A percentile compares a stretch with the other conserved stretches of the same genome.
Conservation (phyloP, 37 sponge, comb jelly and placozoan genomes). For the Haliclona indistincta region DNA sequence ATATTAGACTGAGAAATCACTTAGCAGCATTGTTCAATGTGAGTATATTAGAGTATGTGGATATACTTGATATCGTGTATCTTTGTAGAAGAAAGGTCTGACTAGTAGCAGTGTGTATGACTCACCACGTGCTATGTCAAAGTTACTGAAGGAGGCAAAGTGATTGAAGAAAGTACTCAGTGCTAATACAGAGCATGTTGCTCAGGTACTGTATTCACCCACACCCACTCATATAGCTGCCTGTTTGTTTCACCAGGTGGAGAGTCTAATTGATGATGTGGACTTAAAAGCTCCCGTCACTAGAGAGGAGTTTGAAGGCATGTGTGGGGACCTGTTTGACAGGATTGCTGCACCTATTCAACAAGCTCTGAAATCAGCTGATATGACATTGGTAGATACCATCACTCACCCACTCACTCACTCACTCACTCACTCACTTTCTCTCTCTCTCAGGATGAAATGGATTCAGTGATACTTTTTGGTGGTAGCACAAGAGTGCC, state of each 20-base stretch:
- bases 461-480: slow-evolving; percentile 83
- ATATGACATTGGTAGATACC: slow-evolving; percentile 71
- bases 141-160: slow-evolving; percentile 94
- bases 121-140: slow-evolving; percentile 95
- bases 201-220: no score
- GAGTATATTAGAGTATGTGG: neutral
- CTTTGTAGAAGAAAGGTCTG: slow-evolving; percentile 49
- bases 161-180: slow-evolving; percentile 92
- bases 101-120: slow-evolving; percentile 63
- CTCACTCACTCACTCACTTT: no score
- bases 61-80: neutral
- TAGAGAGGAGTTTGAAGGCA: slow-evolving; percentile 80
- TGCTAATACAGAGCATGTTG: slow-evolving; percentile 85
- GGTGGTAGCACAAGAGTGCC: slow-evolving; percentile 96
- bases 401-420: no score
- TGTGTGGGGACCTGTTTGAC: slow-evolving; percentile 85
- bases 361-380: slow-evolving; percentile 78
- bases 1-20: slow-evolving; percentile 75
- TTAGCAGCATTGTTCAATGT: slow-evolving; percentile 77
- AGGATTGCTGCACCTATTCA: slow-evolving; percentile 62
- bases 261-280: slow-evolving; percentile 83
- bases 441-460: slow-evolving; percentile 65
- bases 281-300: slow-evolving; percentile 85
- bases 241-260: slow-evolving; percentile 61
- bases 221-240: no score